Evolutionary conservation across 2,113 vertebrate species (phyloP), one percentile per base, ranked within the genome.

Genomic region (Rhinolophus sinicus): DNA sequence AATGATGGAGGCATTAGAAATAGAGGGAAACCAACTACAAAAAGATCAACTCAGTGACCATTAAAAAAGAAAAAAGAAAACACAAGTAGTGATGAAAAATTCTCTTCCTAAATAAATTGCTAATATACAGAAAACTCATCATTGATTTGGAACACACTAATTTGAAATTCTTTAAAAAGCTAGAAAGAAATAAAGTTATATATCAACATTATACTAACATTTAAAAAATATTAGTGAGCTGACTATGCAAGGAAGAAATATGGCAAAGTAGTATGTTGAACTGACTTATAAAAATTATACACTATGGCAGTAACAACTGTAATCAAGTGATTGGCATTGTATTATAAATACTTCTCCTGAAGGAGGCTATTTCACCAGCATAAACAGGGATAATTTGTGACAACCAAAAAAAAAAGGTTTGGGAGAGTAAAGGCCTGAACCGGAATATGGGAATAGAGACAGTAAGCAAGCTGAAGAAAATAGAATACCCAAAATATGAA

Each of bases 251-350:
- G 40, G 26, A 88, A 84, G 22, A 94, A 95, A 88, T 80, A 95
- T 38, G 50, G 58, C 15, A 92, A 19, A 72, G 26, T 50, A 70
- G 5, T 72, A 95, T 90, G 44, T 80, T 92, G 50, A 75, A 90
- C 6, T 54, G 77, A 65, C 28, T 91, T 92, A 73, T 58, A 88
- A 93, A 94, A 95, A 86, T 65, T 90, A 90, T 73, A 82, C 33
- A 69, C 26, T 35, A 81, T 26, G 65, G 22, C 14, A 96, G 38
- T 13, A 77, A 38, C 70, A 95, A 70, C 54, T 94, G 22, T 90
- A 95, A 87, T 86, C 14, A 96, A 95, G 83, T 83, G 93, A 80
- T 80, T 94, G 38, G 21, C 33, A 94, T 78, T 92, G 12, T 97
- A 86, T 89, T 95, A 56, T n/a, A 93, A 81, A 7, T 62, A 86